Base-by-base conservation (phyloP, 2,888 invertebrate genomes). In the Dasysyrphus tricinctus region DNA sequence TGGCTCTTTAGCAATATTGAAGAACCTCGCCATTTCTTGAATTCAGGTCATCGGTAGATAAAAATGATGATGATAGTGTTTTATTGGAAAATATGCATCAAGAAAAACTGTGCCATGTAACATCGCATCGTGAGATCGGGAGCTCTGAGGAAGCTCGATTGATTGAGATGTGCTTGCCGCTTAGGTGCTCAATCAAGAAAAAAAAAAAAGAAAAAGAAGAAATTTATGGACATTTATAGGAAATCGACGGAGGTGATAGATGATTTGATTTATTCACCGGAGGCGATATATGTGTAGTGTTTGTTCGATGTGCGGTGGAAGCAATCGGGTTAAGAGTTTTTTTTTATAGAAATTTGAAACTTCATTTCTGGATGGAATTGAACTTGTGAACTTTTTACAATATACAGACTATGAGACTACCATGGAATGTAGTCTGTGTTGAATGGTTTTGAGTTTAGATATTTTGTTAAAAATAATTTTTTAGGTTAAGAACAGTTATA, bases 81-180 rank as follows among this genome's bases (percentile, higher is more conserved):
- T 65, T 47, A 47, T 47, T 65, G 47, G 65, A 34, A 65, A 34
- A 65, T 65, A 16, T 47, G 32, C 65, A 44, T 42, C 24, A 47
- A 16, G 32, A 44, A 65, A 65, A 65, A 65, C 34, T 65, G 32
- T 47, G 65, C 47, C 65, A 65, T 61, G 9, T 29, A n/a, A 61
- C 7, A 39, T 61, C 39, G 19, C n/a, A 32, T 32, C 32, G 32
- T 32, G 32, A 32, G 32, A 32, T 32, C 32, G 32, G 6, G 3
- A 32, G 16, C 42, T 42, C 19, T 49, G 49, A 34, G 37, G 65
- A 19, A 34, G 49, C 34, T 5, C 32, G 49, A 67, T 49, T 67
- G 67, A 67, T 67, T 65, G 65, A 47, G 32, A 49, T 65, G 11
- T 8, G 32, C 29, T 63, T 32, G 12, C 37, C 14, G 37, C 8